Evolutionary conservation across 1,140 invertebrate genomes (phyloP), one percentile per base, ranked within the genome.

Genomic region (Eupristina koningsbergeri): DNA sequence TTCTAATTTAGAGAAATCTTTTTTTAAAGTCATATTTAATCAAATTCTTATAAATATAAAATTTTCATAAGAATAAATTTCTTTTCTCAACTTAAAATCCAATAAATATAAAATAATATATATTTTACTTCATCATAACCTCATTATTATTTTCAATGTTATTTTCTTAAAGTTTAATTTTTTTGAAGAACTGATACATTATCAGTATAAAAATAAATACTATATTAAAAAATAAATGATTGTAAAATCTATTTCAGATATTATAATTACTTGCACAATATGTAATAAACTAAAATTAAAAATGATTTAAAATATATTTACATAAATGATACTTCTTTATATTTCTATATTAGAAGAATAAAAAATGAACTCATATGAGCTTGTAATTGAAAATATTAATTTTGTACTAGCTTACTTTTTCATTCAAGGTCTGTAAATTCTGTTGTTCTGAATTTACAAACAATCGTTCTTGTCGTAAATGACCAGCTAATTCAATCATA

Each of bases 381-480:
- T 64, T 41, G 22, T 0, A 11, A n/a, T 9, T 71, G 41, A n/a
- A 1, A 41, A 71, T n/a, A 36, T 41, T 19, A 67, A 67, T 67
- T 67, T 36, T 36, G 1, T 47, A 9, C 19, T 83, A 34, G 82
- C 81, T 88, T 90, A 96, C 95, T 89, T 94, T 94, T 91, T 95
- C 94, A 93, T 96, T 96, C 17, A 97, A 91, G 74, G 92, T 91
- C 89, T 96, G 95, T 36, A 97, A 93, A 89, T 96, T 94, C 80
- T 94, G 93, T 88, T 95, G 94, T 89, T 97, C 96, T 3, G 95
- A 94, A 67, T 93, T 93, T 0, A 96, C 94, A 90, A 96, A 96
- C 29, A 97, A 89, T 84, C 94, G 93, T 91, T 97, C 96, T 88
- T 96, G 94, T 31, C 95, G 93, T 76, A 97, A 90, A 87, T 96